Percentiles rank a stretch among this genome's conserved stretches.
Evolutionary conservation across 2,888 invertebrate species (phyloP).

Genomic region (Hemistola chrysoprasaria): DNA sequence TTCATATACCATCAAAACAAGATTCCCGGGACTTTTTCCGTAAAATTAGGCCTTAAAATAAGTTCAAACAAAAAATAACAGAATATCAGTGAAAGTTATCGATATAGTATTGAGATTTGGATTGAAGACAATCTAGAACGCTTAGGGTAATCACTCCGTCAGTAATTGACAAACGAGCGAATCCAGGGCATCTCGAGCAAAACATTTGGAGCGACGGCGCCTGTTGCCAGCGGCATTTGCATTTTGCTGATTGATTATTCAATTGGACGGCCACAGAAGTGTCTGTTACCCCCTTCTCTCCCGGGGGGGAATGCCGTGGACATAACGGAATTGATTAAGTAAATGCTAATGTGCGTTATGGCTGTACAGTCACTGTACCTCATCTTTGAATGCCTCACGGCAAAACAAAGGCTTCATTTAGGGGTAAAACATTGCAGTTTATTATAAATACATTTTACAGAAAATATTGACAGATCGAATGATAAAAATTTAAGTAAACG

Average conservation of each 20-base stretch:
- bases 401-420: conserved; percentile 15
- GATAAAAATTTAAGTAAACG: too few relatives aligned
- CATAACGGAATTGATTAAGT: conserved; percentile 64
- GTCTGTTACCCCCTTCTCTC: conserved; percentile 25
- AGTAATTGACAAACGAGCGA: conserved; percentile 19
- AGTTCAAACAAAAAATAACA: too few relatives aligned
- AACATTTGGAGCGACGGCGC: conserved; percentile 41
- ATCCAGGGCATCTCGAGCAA: conserved; percentile 29
- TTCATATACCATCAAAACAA: too few relatives aligned
- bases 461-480: too few relatives aligned
- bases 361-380: conserved; percentile 34
- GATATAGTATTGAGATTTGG: too few relatives aligned
- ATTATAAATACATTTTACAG: too few relatives aligned
- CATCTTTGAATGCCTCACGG: conserved; percentile 26
- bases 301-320: conserved; percentile 38
- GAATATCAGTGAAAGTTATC: too few relatives aligned
- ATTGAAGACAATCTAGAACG: conserved; percentile 1
- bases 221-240: conserved; percentile 72
- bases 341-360: conserved; percentile 64
- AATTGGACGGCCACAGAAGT: conserved; percentile 59
- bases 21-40: too few relatives aligned
- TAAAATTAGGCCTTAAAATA: neutral
- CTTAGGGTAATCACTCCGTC: conserved; percentile 15
- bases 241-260: conserved; percentile 78
- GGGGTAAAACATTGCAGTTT: too few relatives aligned